phyloP scores from a whole-genome alignment of 2,888 invertebrate species.

The Sarcophaga variegata region DNA sequence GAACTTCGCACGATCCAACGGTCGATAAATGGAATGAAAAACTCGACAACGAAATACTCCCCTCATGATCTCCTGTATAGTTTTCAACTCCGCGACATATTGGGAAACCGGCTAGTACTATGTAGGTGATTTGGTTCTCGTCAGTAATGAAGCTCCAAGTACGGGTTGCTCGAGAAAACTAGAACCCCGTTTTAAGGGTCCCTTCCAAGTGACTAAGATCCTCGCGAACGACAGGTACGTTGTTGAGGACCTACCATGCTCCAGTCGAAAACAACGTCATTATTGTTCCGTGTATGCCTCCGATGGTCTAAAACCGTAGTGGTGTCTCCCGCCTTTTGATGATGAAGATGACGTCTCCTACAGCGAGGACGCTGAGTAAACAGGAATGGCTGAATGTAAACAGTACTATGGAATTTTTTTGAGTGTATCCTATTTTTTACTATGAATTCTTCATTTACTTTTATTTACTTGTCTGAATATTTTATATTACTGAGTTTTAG shows the following conservation, averaged over 20 bases:
- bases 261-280: conserved; percentile 55
- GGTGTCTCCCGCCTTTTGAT: neutral
- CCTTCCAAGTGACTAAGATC: conserved; percentile 57
- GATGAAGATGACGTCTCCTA: neutral
- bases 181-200: conserved; percentile 66
- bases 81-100: conserved; percentile 37
- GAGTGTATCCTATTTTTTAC: too few species aligned
- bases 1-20: neutral
- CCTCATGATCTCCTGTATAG: conserved; percentile 40
- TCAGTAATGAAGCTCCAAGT: conserved; percentile 18
- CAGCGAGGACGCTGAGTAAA: neutral
- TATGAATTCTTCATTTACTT: too few species aligned
- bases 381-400: neutral
- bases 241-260: conserved; percentile 68
- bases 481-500: too few species aligned
- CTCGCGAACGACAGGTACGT: conserved; percentile 68
- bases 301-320: conserved; percentile 67
- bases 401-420: too few species aligned
- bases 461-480: too few species aligned
- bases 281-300: conserved; percentile 66
- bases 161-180: conserved; percentile 61
- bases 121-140: conserved; percentile 28
- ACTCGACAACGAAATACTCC: conserved; percentile 23
- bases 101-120: conserved; percentile 2
- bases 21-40: conserved; percentile 1